Percentiles rank a stretch among this genome's conserved stretches.
These are phyloP conservation scores for Drosophila austrosaltans DNA, from an alignment of 2,888 invertebrate species.

Conservation along the genomic window DNA sequence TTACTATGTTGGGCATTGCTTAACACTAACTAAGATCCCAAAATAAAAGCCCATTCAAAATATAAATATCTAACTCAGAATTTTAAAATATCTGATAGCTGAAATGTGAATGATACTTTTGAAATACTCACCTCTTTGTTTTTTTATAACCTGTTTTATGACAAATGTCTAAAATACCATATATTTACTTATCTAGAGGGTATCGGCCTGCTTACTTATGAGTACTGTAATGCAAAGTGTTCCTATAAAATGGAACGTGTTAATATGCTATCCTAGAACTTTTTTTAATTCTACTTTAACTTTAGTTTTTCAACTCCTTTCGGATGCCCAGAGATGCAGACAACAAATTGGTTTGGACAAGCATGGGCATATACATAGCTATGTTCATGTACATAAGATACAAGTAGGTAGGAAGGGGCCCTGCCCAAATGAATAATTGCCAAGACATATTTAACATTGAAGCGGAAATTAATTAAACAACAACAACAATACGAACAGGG, in stretches of 20 bases:
- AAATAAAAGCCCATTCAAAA: too few relatives aligned
- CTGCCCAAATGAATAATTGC: slow-evolving; percentile 60
- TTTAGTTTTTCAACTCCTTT: neutral
- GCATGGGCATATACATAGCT: slow-evolving; percentile 3
- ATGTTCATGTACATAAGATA: neutral
- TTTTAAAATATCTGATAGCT: too few relatives aligned
- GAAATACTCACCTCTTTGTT: too few relatives aligned
- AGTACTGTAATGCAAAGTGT: neutral
- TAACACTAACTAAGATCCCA: too few relatives aligned
- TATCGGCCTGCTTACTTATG: neutral
- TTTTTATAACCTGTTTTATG: too few relatives aligned
- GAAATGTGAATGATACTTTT: too few relatives aligned
- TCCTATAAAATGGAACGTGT: neutral
- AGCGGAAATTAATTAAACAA: slow-evolving; percentile 67
- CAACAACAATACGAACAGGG: slow-evolving; percentile 13
- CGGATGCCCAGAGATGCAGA: neutral
- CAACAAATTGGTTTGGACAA: slow-evolving; percentile 2
- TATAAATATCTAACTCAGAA: too few relatives aligned
- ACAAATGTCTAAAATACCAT: too few relatives aligned
- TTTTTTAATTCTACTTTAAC: neutral
- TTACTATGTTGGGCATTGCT: too few relatives aligned
- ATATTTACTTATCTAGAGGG: neutral
- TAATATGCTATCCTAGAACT: neutral
- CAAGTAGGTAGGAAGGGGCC: neutral
- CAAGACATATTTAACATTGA: slow-evolving; percentile 40